Evolutionary conservation across 1,140 invertebrate species (phyloP).

Genomic region (Alviniconcha marisindica): DNA sequence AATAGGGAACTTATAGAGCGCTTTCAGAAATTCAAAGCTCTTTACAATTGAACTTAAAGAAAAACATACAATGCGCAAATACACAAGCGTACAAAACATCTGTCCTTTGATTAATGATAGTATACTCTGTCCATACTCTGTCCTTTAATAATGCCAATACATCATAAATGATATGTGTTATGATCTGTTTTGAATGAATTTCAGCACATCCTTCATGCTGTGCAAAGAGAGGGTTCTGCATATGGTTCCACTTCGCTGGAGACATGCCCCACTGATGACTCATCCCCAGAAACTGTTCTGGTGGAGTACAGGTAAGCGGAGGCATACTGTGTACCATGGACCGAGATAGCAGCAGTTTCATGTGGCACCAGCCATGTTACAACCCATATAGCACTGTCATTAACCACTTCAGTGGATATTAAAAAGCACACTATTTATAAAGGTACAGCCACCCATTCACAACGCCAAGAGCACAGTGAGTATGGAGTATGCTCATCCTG

Average conservation of each 20-base stretch:
- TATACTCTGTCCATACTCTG: background rate
- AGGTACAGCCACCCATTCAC: background rate
- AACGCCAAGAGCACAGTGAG: background rate
- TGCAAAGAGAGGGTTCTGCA: constrained; percentile 36
- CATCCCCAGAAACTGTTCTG: constrained; percentile 37
- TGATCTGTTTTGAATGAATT: too few relatives aligned
- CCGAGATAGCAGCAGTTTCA: background rate
- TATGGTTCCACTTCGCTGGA: constrained; percentile 38
- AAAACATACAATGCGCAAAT: background rate
- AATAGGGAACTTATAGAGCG: too few relatives aligned
- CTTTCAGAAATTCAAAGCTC: too few relatives aligned
- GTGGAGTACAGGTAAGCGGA: constrained; percentile 56
- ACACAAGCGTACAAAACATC: background rate
- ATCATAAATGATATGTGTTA: too few relatives aligned
- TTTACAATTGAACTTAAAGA: too few relatives aligned
- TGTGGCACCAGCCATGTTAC: too few relatives aligned
- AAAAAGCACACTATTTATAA: background rate
- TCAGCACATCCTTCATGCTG: constrained; percentile 44
- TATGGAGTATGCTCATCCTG: background rate
- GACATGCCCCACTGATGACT: background rate
- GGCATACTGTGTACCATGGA: background rate
- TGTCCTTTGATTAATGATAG: background rate
- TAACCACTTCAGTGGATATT: background rate
- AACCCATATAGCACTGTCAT: background rate
- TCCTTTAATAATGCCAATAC: too few relatives aligned